Evolutionary conservation across 2,113 vertebrate species (phyloP).

Genomic region (Callocephalon fimbriatum): DNA sequence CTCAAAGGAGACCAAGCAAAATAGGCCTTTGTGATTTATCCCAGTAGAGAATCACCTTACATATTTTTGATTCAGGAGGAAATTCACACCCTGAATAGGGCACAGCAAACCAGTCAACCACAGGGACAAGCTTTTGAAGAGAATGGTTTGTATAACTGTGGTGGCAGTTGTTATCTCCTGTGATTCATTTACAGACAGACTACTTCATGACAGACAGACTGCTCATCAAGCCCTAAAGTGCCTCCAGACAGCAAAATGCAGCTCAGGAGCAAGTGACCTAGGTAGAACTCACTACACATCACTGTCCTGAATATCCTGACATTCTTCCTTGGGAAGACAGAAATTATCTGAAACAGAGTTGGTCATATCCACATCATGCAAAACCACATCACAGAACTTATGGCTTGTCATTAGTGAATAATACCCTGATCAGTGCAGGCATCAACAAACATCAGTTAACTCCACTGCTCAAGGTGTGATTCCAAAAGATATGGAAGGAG

Average conservation of each 20-base stretch:
- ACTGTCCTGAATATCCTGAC: neutral
- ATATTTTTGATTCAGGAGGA: neutral
- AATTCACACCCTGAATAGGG: neutral
- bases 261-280: neutral
- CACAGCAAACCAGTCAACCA: neutral
- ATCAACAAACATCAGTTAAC: neutral
- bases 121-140: neutral
- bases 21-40: neutral
- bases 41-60: neutral
- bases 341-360: neutral
- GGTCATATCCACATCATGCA: neutral
- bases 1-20: neutral
- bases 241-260: neutral
- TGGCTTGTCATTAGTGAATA: neutral
- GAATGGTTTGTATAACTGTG: neutral
- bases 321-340: neutral
- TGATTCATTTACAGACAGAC: neutral
- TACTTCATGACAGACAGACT: neutral
- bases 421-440: neutral
- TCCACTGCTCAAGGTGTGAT: neutral
- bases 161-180: neutral
- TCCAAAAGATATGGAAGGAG: neutral
- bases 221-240: neutral
- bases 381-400: neutral
- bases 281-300: neutral